A percentile compares a stretch with the other conserved stretches of the same genome.
Evolutionary conservation across 2,888 invertebrate species (phyloP).

Genomic region (Amphipyra berbera): DNA sequence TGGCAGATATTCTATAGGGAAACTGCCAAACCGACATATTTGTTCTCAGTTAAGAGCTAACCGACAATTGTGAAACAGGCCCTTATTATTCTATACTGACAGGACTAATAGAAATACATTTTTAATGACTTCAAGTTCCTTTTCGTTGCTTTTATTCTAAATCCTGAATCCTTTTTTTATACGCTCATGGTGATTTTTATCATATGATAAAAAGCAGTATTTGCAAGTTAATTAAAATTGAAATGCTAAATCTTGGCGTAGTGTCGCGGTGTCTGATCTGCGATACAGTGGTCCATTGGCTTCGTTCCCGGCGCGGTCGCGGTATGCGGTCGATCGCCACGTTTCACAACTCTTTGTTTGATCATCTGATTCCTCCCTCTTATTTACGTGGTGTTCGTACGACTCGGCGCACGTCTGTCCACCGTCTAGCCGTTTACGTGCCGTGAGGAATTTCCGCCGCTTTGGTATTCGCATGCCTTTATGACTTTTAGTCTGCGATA

Average conservation of each 20-base stretch:
- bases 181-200: constrained; percentile 5
- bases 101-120: no score
- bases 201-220: constrained; percentile 13
- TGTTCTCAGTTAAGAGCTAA: no score
- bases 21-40: no score
- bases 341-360: constrained; percentile 86
- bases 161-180: background rate
- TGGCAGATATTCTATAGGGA: no score
- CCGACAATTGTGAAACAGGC: no score
- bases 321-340: constrained; percentile 80
- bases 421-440: constrained; percentile 84
- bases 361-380: constrained; percentile 77
- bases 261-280: constrained; percentile 67
- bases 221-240: constrained; percentile 58
- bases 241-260: constrained; percentile 74
- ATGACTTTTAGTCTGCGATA: constrained; percentile 78
- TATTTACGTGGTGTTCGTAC: constrained; percentile 77
- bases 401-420: constrained; percentile 82
- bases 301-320: constrained; percentile 77
- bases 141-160: background rate
- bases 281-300: constrained; percentile 80
- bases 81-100: no score
- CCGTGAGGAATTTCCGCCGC: constrained; percentile 82
- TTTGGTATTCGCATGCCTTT: constrained; percentile 80
- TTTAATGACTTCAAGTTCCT: background rate